phyloP scores from a whole-genome alignment of 2,888 invertebrate genomes.

The Nemoura dubitans region DNA sequence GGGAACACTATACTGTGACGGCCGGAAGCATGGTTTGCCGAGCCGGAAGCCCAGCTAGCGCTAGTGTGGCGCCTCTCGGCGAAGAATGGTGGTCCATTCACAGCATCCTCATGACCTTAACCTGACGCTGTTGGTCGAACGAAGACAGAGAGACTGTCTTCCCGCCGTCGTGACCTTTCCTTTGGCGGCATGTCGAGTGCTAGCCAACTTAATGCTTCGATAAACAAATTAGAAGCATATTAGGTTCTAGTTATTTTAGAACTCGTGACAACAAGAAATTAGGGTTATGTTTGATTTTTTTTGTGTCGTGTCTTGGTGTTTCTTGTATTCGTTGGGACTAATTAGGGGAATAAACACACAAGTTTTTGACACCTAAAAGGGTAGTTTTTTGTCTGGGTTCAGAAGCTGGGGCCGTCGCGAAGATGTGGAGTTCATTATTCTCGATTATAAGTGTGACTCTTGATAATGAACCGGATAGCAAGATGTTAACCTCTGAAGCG shows the following conservation, averaged over 20 bases:
- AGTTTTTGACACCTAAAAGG: slow-evolving; percentile 32
- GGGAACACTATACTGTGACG: neutral
- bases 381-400: neutral
- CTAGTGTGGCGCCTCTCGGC: neutral
- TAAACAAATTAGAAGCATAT: slow-evolving; percentile 36
- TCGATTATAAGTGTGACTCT: neutral
- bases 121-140: neutral
- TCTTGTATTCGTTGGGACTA: slow-evolving; percentile 15
- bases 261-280: neutral
- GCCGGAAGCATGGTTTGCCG: neutral
- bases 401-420: neutral
- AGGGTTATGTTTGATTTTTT: neutral
- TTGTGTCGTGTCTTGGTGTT: neutral
- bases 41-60: neutral
- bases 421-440: slow-evolving; percentile 8
- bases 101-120: neutral
- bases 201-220: slow-evolving; percentile 8
- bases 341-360: slow-evolving; percentile 34
- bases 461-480: neutral
- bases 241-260: slow-evolving; percentile 34
- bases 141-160: neutral
- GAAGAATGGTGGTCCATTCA: neutral
- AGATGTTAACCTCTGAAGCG: neutral
- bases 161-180: neutral
- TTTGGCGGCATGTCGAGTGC: slow-evolving; percentile 14